Base-by-base conservation (phyloP, 2,113 vertebrate genomes). In the Phoxinus phoxinus region DNA sequence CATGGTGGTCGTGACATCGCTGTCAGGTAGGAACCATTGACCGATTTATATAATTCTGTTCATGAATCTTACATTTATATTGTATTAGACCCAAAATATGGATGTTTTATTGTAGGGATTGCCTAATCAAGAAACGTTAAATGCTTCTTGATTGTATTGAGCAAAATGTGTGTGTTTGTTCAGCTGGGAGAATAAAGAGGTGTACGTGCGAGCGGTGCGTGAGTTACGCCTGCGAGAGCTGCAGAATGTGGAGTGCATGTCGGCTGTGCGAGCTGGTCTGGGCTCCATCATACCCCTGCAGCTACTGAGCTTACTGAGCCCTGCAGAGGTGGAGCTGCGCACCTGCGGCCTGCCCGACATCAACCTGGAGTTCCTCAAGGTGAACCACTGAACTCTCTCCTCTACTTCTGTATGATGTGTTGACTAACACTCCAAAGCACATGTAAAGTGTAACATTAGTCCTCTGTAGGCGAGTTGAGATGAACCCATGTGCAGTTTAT, bases 281-380 rank as follows among this genome's bases (percentile, higher is more conserved):
- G 95, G 95, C 67, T 95, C 98, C 59, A 97, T 99, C 91, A 98
- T 99, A 35, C 97, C 98, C n/a, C 93, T 99, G 90, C 98, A 99
- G 95, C 95, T 99, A 6, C 96, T 99, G 21, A 98, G 97, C 76
- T 95, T 95, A 0, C 95, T 99, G 87, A 98, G 96, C 59, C 97
- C 98, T 0, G 92, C 96, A 5, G 97, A 99, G 94, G 95, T 98
- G 95, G 98, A 99, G 93, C 95, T 99, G 85, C 95, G 98, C 76
- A 98, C 98, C 0, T 99, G 98, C 0, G 98, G 98, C 65, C 94
- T 99, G 84, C 98, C 98, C 0, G 96, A 96, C 93, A 97, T 99
- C 91, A 98, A 97, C 94, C 94, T 99, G 89, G 97, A 99, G 93
- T 99, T 99, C 87, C 96, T 99, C 35, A 99, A 99, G 97, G 98